These are phyloP conservation scores for Orthosia gracilis DNA, from an alignment of 2,888 invertebrate species.

Conservation along the genomic window DNA sequence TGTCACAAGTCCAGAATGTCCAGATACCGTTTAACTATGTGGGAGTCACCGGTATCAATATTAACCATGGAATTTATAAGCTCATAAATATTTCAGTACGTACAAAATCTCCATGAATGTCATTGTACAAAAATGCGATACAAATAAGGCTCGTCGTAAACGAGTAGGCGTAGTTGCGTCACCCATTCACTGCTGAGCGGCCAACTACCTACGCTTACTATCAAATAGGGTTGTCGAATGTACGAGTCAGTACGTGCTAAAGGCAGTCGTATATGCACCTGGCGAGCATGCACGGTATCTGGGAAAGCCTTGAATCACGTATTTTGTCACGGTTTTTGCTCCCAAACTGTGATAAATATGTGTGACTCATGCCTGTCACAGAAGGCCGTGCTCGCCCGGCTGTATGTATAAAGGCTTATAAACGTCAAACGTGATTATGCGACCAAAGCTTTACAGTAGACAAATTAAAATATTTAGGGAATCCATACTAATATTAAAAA, in stretches of 20 bases:
- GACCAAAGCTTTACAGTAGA: too few species aligned
- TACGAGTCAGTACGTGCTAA: background rate
- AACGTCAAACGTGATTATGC: too few species aligned
- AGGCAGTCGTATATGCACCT: too few species aligned
- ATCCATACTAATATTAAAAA: too few species aligned
- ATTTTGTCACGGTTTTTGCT: too few species aligned
- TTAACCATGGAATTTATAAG: constrained; percentile 33
- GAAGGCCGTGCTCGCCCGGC: too few species aligned
- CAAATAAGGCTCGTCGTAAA: constrained; percentile 73
- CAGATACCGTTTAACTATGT: background rate
- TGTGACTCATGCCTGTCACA: too few species aligned
- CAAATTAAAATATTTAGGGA: too few species aligned
- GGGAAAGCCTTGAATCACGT: too few species aligned
- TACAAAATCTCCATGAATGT: constrained; percentile 53
- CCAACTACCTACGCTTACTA: constrained; percentile 59
- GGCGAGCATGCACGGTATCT: too few species aligned
- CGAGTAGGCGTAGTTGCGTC: constrained; percentile 80
- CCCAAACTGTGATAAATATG: too few species aligned
- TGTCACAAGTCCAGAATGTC: background rate
- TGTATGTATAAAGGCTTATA: too few species aligned
- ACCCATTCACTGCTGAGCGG: constrained; percentile 76
- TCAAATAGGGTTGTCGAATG: constrained; percentile 16
- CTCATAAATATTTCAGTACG: constrained; percentile 38
- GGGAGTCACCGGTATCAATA: constrained; percentile 10
- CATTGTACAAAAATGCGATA: constrained; percentile 71